A percentile compares a stretch with the other conserved stretches of the same genome.
These are phyloP conservation scores for Nettapus auritus DNA, from an alignment of 2,113 vertebrate genomes.

Conservation along the genomic window DNA sequence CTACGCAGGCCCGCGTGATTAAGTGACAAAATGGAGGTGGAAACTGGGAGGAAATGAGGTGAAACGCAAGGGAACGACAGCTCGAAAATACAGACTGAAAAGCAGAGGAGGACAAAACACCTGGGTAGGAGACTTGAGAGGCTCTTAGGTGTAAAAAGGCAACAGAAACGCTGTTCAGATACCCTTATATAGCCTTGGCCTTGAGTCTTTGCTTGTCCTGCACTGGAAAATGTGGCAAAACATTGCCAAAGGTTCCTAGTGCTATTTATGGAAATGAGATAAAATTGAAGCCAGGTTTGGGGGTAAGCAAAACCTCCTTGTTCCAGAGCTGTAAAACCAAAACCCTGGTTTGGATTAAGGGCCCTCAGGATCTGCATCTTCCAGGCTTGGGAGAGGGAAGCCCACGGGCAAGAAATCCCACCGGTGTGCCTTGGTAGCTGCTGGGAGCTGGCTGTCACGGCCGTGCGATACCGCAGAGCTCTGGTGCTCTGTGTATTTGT, in stretches of 20 bases:
- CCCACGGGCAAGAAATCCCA: not conserved
- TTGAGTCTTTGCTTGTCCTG: conserved; percentile 14
- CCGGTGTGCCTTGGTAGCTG: not conserved
- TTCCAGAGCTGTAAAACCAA: conserved; percentile 33
- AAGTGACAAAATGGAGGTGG: conserved; percentile 57
- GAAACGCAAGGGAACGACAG: conserved; percentile 38
- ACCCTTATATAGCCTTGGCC: not conserved
- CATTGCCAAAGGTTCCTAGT: conserved; percentile 48
- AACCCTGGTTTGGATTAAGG: conserved; percentile 65
- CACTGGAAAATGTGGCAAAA: conserved; percentile 44
- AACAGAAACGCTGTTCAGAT: not conserved
- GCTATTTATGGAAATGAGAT: conserved; percentile 70
- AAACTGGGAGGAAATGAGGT: conserved; percentile 57
- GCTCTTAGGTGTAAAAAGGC: not conserved
- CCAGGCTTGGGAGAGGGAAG: not conserved
- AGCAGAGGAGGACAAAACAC: not conserved
- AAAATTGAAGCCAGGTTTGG: conserved; percentile 71
- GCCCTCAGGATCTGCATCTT: conserved; percentile 21
- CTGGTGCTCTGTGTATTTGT: not conserved
- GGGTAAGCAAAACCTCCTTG: conserved; percentile 51
- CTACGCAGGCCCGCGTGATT: conserved; percentile 24
- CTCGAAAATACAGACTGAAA: conserved; percentile 16
- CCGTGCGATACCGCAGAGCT: not conserved
- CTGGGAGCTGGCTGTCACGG: not conserved
- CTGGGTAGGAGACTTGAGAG: conserved; percentile 10